Evolutionary conservation across 2,113 vertebrate species (phyloP), one percentile per base, ranked within the genome.

Genomic region (Thomomys bottae): DNA sequence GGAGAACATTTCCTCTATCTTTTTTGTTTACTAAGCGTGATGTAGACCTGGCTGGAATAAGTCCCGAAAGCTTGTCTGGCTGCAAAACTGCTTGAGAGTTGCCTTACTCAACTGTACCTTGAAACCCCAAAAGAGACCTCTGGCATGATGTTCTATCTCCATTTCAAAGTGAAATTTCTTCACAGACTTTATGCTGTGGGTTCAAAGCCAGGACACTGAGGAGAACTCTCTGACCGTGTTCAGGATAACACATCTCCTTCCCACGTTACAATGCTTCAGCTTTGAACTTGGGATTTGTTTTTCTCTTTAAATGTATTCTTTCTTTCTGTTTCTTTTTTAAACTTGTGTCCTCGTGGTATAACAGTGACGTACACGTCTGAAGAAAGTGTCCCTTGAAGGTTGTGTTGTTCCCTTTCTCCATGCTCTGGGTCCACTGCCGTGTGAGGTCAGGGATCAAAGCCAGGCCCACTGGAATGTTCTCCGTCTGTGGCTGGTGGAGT

Each of bases 381-480:
- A 40, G 38, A 85, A 26, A 36, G 18, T 3, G 11, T 61, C 4
- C 18, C 21, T 77, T 34, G 18, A 8, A 63, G 23, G 38, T 36
- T 45, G 24, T 30, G 12, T 61, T 24, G 57, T 75, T 28, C 40
- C 3, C 61, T 38, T 49, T n/a, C 49, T n/a, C 85, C n/a, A 23
- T n/a, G 24, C 20, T 70, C 10, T 0, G 17, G 28, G 1, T 32
- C 3, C 9, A 21, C 40, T 34, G 49, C 3, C 23, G 5, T 54
- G 49, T 17, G 49, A 2, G 49, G 18, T 54, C 49, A 17, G 49
- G 49, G 49, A 54, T 12, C 49, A 54, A 54, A 54, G 49, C 49
- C 49, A 17, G 12, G 4, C 5, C 2, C 49, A 54, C 49, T 14
- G 49, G 14, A 4, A 15, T 17, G 49, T 54, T 54, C 49, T 54